phyloP scores from a whole-genome alignment of 2,888 invertebrate species.

The Tetanocera ferruginea region DNA sequence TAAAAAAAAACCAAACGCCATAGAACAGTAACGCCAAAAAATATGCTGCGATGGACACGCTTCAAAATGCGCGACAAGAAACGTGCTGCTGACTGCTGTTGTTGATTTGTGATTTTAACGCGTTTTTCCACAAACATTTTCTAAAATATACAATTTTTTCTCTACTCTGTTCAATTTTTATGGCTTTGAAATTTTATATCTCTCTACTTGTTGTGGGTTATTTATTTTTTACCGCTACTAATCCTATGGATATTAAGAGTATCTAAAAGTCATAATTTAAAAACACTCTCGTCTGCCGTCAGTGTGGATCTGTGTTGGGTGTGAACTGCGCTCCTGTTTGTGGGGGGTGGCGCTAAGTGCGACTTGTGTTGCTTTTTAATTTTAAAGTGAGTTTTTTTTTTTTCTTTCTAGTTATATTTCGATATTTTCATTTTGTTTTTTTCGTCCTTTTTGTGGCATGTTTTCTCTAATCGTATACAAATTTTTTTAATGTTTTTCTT shows the following conservation, averaged over 20 bases:
- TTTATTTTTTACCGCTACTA: slow-evolving; percentile 23
- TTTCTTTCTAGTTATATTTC: background rate
- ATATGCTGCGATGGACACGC: background rate
- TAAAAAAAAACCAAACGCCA: too few species aligned
- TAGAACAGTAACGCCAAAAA: background rate
- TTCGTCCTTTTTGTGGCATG: background rate
- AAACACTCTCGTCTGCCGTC: slow-evolving; percentile 44
- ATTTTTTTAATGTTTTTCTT: slow-evolving; percentile 19
- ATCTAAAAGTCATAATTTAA: slow-evolving; percentile 54
- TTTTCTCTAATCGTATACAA: slow-evolving; percentile 15
- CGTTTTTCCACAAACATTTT: background rate
- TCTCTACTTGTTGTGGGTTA: background rate
- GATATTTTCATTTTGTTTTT: background rate
- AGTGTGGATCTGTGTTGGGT: background rate
- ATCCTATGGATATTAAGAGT: slow-evolving; percentile 44
- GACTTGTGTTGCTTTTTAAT: slow-evolving; percentile 9
- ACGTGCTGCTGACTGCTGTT: background rate
- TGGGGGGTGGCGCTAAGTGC: background rate
- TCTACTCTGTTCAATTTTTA: background rate
- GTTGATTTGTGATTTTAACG: slow-evolving; percentile 14
- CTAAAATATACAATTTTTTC: background rate
- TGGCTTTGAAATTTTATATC: slow-evolving; percentile 20
- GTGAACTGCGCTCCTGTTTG: too few species aligned
- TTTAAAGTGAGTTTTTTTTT: background rate
- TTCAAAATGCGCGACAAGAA: slow-evolving; percentile 3